Conservation (phyloP, 2,797 vertebrate species). For the Cygnus olor region DNA sequence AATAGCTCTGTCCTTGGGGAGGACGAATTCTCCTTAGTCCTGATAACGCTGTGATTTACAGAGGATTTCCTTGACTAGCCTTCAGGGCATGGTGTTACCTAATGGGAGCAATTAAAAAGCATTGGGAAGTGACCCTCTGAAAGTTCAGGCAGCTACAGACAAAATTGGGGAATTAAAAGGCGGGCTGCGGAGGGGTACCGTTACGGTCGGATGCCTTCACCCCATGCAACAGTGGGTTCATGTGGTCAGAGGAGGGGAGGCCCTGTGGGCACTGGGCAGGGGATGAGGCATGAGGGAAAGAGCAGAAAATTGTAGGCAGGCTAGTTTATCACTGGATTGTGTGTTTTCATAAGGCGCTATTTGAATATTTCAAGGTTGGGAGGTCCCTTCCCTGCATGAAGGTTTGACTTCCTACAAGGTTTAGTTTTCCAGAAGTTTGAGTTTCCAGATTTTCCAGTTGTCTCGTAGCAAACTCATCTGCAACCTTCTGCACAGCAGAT, state of each 20-base stretch:
- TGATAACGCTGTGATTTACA: constrained; percentile 11
- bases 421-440: background rate
- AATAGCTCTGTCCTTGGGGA: constrained; percentile 49
- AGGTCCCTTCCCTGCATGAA: background rate
- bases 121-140: constrained; percentile 7
- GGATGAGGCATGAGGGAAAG: background rate
- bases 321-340: background rate
- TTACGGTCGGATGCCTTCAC: rapidly evolving
- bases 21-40: background rate
- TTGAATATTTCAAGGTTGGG: background rate
- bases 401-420: background rate
- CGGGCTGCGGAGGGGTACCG: background rate
- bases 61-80: constrained; percentile 5
- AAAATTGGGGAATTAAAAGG: background rate
- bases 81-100: background rate
- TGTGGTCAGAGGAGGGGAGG: rapidly evolving
- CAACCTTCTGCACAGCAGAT: background rate
- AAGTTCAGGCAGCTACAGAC: background rate
- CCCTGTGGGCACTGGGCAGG: rapidly evolving
- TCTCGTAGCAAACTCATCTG: background rate
- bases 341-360: background rate
- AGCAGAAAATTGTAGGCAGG: background rate
- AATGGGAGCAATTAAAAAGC: constrained; percentile 58
- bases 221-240: rapidly evolving
- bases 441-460: background rate